Conservation (phyloP, 2,797 vertebrate species). For the Catostomus latipinnis region DNA sequence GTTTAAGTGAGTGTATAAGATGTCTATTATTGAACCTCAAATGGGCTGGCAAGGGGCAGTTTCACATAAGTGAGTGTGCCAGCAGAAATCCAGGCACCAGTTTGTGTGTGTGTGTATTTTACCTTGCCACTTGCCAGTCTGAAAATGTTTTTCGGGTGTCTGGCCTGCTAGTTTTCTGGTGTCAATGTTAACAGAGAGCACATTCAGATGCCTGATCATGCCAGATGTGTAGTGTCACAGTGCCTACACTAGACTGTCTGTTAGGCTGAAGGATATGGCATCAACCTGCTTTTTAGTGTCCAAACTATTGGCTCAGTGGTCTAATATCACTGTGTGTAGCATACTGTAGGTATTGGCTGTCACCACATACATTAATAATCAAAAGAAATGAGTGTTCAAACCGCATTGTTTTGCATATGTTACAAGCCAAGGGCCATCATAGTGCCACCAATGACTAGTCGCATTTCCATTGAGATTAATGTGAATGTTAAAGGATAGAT, state of each 20-base stretch:
- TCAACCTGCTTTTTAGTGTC: not conserved
- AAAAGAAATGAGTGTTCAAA: too few relatives aligned
- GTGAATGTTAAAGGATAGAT: too few relatives aligned
- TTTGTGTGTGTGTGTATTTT: too few relatives aligned
- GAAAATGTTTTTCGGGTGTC: constrained; percentile 70
- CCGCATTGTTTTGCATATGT: too few relatives aligned
- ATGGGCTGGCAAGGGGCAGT: constrained; percentile 71
- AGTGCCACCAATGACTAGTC: too few relatives aligned
- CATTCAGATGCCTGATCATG: constrained; percentile 41
- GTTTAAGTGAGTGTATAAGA: constrained; percentile 59
- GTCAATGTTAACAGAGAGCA: constrained; percentile 57
- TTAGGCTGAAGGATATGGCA: constrained; percentile 53
- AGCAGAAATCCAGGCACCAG: constrained; percentile 68
- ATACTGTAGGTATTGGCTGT: too few relatives aligned
- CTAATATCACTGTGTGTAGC: too few relatives aligned
- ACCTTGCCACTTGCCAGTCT: constrained; percentile 52
- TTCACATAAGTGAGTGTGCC: constrained; percentile 64
- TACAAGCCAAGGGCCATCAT: too few relatives aligned
- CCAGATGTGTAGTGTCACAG: constrained; percentile 48
- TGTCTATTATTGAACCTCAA: constrained; percentile 63
- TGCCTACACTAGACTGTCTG: not conserved
- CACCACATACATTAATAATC: too few relatives aligned
- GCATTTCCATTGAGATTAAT: too few relatives aligned
- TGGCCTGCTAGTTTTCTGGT: constrained; percentile 57
- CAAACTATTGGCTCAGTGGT: not conserved